Base-by-base conservation (phyloP, 2,888 invertebrate species). In the Pantelozetes paolii region DNA sequence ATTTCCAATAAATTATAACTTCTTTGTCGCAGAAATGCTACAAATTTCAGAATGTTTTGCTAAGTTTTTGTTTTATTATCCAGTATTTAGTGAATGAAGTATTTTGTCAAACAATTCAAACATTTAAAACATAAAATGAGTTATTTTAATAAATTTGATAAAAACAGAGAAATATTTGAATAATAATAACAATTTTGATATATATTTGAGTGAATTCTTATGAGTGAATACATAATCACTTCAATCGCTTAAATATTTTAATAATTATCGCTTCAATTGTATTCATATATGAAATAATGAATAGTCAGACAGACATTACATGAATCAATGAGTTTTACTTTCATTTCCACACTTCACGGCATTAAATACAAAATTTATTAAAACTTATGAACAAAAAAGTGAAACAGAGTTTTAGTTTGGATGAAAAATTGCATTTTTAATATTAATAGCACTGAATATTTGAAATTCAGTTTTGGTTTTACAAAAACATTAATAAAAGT, bases 271-370 rank as follows among this genome's bases (percentile, higher is more conserved):
- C 15, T 45, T 18, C 11, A 2, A 45, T 45, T 45, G 36, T 9
- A 36, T 36, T 36, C 36, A 36, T 45, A 36, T 36, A 45, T 45
- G 15, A 45, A 45, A 45, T 45, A 45, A 45, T 45, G 45, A 45
- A 45, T 13, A 45, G 45, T n/a, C n/a, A n/a, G 15, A 45, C 45
- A 45, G 45, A 2, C 45, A 45, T 45, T 45, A 45, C 15, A 45
- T 45, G 45, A 45, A 45, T 45, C 45, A 45, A 45, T 45, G 45
- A 36, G 15, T 45, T 45, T 45, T 45, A 45, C 45, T 45, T 45
- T 45, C 45, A 45, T 45, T 18, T 45, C 15, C 45, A 45, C 45
- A 45, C 45, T 15, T 45, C 45, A 45, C 45, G 18, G 45, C 11
- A 2, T 45, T 45, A 11, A 45, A 45, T 45, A 15, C 45, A 15